Percentiles rank a stretch among this genome's conserved stretches.
These are phyloP conservation scores for Spondyliosoma cantharus DNA, from an alignment of 2,797 vertebrate species.

Conservation along the genomic window DNA sequence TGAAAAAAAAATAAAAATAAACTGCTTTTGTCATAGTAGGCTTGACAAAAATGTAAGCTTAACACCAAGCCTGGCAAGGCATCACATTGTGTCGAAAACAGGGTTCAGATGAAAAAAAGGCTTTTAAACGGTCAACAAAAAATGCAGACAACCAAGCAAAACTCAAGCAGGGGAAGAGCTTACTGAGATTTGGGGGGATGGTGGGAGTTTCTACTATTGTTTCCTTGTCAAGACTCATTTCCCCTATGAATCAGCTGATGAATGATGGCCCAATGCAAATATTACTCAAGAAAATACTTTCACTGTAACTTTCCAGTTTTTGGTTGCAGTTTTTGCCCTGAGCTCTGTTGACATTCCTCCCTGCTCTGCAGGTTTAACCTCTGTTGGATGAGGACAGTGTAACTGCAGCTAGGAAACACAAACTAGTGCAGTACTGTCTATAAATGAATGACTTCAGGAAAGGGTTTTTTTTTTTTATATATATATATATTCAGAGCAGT, in stretches of 20 bases:
- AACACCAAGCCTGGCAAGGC: neutral
- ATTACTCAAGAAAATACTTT: constrained; percentile 16
- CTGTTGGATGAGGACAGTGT: constrained; percentile 8
- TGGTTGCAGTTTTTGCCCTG: neutral
- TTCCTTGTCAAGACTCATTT: constrained; percentile 14
- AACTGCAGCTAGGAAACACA: neutral
- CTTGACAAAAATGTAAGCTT: neutral
- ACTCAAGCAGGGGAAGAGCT: neutral
- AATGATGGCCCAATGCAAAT: neutral
- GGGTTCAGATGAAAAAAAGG: too few species aligned
- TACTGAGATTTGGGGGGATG: neutral
- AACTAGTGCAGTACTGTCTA: neutral
- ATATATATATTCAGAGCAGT: neutral
- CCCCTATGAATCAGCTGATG: constrained; percentile 23
- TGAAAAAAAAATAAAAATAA: too few species aligned
- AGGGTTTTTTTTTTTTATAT: too few species aligned
- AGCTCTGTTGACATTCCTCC: neutral
- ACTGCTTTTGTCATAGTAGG: too few species aligned
- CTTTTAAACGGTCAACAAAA: too few species aligned
- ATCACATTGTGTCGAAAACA: too few species aligned
- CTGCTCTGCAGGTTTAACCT: neutral
- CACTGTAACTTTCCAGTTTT: neutral
- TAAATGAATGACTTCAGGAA: constrained; percentile 9
- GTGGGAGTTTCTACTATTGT: constrained; percentile 15
- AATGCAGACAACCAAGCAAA: neutral